These are phyloP conservation scores for Andrena marginata DNA, from an alignment of 2,888 invertebrate genomes.

Conservation along the genomic window DNA sequence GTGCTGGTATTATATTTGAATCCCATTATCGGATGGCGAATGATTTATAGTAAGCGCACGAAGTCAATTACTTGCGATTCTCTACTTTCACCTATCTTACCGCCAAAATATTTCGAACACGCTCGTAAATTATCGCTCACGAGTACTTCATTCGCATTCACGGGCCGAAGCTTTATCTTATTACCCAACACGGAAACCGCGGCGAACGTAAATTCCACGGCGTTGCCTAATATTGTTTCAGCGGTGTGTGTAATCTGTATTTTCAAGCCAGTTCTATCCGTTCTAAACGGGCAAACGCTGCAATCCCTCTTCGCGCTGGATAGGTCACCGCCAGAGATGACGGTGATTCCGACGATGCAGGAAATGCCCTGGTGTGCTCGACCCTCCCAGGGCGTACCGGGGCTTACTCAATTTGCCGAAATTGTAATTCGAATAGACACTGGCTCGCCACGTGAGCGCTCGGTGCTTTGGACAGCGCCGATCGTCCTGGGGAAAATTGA, in stretches of 20 bases:
- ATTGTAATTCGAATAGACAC: slow-evolving; percentile 66
- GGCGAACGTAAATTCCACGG: slow-evolving; percentile 20
- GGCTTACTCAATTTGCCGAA: slow-evolving; percentile 68
- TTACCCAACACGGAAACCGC: slow-evolving; percentile 13
- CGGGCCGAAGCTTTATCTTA: slow-evolving; percentile 23
- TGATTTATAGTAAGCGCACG: background rate
- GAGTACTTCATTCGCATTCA: slow-evolving; percentile 1
- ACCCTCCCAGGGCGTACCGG: slow-evolving; percentile 57
- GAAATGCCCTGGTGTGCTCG: slow-evolving; percentile 44
- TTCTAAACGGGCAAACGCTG: slow-evolving; percentile 11
- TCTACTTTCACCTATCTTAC: background rate
- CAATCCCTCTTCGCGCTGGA: slow-evolving; percentile 21
- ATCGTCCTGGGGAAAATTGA: slow-evolving; percentile 3
- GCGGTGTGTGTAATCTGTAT: slow-evolving; percentile 35
- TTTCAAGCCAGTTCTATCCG: slow-evolving; percentile 25
- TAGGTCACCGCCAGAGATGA: slow-evolving; percentile 15
- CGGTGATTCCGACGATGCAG: slow-evolving; percentile 41
- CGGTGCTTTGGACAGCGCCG: slow-evolving; percentile 8
- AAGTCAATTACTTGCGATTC: background rate
- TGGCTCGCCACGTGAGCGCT: background rate
- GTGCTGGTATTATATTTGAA: background rate
- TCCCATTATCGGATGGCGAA: slow-evolving; percentile 5
- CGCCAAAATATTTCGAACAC: background rate
- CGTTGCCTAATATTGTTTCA: slow-evolving; percentile 24
- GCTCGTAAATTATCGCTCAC: background rate